Conservation (phyloP, 2,888 invertebrate species). For the Aspidiotus destructor region DNA sequence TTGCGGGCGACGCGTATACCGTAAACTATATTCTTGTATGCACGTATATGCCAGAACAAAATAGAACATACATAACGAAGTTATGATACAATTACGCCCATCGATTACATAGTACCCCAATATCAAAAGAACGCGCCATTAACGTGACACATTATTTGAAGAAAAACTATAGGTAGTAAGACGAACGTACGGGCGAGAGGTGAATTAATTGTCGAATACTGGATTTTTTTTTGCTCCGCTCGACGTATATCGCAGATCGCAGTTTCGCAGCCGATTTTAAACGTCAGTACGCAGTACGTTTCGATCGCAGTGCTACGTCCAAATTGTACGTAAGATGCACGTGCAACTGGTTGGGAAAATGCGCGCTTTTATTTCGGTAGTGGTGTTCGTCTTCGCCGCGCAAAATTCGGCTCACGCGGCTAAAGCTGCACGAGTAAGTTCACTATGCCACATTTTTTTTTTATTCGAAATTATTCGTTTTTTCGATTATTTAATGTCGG, state of each 20-base stretch:
- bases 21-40: neutral
- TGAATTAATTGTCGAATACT: neutral
- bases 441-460: no score
- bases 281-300: neutral
- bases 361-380: no score
- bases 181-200: neutral
- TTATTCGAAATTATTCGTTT: no score
- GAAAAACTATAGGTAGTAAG: slow-evolving; percentile 3
- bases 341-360: no score
- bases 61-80: slow-evolving; percentile 27
- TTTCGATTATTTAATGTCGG: no score
- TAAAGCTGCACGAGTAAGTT: no score
- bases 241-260: neutral
- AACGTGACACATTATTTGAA: slow-evolving; percentile 24
- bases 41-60: slow-evolving; percentile 6
- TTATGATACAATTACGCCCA: slow-evolving; percentile 31
- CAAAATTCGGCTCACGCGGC: no score
- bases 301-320: neutral
- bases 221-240: slow-evolving; percentile 7
- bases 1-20: neutral
- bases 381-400: no score
- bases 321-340: neutral
- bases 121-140: slow-evolving; percentile 3
- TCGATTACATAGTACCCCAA: slow-evolving; percentile 29
- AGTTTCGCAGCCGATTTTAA: slow-evolving; percentile 1